phyloP scores from a whole-genome alignment of 2,797 vertebrate species.

The Macropus fuliginosus region DNA sequence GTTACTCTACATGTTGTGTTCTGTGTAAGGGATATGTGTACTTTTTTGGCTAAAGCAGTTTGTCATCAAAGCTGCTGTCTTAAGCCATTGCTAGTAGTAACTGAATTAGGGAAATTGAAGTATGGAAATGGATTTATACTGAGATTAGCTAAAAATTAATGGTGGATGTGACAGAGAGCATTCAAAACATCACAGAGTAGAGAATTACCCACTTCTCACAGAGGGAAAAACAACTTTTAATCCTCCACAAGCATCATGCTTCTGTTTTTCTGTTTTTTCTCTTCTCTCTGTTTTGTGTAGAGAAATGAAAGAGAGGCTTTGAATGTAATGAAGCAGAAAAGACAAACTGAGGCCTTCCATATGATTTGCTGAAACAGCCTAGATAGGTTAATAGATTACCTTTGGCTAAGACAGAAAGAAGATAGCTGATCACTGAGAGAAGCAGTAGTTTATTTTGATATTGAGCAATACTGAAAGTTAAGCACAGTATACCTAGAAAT shows the following conservation, averaged over 20 bases:
- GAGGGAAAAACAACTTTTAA: not conserved
- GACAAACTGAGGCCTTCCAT: not conserved
- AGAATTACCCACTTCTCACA: slow-evolving; percentile 27
- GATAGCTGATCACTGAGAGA: not conserved
- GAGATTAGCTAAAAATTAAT: slow-evolving; percentile 39
- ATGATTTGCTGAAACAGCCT: not conserved
- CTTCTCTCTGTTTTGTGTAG: not conserved
- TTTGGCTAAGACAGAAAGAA: not conserved
- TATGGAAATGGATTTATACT: not conserved
- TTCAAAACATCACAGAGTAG: not conserved
- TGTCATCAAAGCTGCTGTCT: not conserved
- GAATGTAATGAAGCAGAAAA: not conserved
- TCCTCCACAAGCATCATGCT: slow-evolving; percentile 22
- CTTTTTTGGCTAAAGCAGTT: slow-evolving; percentile 36
- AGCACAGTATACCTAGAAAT: not conserved
- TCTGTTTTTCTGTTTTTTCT: not conserved
- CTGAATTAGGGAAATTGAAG: not conserved
- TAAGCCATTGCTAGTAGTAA: not conserved
- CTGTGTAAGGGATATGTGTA: not conserved
- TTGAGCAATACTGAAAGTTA: not conserved
- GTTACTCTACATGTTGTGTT: slow-evolving; percentile 14
- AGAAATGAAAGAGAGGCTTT: not conserved
- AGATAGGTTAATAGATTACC: not conserved
- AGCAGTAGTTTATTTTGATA: not conserved
- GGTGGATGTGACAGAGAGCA: not conserved